These are phyloP conservation scores for Pristionchus mayeri DNA, from an alignment of 2,888 invertebrate genomes.

Conservation along the genomic window DNA sequence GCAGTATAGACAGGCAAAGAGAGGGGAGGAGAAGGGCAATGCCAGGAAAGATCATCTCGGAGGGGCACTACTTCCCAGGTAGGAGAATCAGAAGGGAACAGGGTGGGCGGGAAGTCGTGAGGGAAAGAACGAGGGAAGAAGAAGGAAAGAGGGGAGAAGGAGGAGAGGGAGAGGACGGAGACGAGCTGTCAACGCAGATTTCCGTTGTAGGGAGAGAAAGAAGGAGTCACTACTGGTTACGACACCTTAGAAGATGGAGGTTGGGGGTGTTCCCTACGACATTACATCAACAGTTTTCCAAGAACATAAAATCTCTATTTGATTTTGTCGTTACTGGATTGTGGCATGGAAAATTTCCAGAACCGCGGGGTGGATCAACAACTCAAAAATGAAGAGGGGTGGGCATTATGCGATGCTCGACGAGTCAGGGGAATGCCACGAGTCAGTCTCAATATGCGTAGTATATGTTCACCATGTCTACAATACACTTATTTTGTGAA, in stretches of 20 bases:
- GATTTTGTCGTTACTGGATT: not conserved
- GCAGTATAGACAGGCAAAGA: conserved; percentile 28
- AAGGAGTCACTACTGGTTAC: conserved; percentile 31
- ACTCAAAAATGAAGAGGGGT: conserved; percentile 5
- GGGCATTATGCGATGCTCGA: not conserved
- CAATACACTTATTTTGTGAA: too few species aligned
- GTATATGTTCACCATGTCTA: too few species aligned
- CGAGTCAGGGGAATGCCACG: not conserved
- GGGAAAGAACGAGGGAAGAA: conserved; percentile 8
- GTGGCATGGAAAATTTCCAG: not conserved
- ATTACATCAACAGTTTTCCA: too few species aligned
- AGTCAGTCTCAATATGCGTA: too few species aligned
- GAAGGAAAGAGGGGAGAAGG: not conserved
- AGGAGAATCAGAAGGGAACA: not conserved
- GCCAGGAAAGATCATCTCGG: not conserved
- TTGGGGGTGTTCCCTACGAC: too few species aligned
- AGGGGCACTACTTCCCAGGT: not conserved
- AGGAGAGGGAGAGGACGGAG: not conserved
- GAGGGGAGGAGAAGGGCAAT: not conserved
- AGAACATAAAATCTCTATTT: too few species aligned
- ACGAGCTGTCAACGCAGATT: conserved; percentile 38
- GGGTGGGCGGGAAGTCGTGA: not conserved
- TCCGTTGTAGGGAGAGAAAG: conserved; percentile 30
- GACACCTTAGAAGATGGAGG: not conserved
- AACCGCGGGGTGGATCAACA: conserved; percentile 18